Evolutionary conservation across 2,888 invertebrate species (phyloP), one percentile per base, ranked within the genome.

Genomic region (Diachrysia chrysitis): DNA sequence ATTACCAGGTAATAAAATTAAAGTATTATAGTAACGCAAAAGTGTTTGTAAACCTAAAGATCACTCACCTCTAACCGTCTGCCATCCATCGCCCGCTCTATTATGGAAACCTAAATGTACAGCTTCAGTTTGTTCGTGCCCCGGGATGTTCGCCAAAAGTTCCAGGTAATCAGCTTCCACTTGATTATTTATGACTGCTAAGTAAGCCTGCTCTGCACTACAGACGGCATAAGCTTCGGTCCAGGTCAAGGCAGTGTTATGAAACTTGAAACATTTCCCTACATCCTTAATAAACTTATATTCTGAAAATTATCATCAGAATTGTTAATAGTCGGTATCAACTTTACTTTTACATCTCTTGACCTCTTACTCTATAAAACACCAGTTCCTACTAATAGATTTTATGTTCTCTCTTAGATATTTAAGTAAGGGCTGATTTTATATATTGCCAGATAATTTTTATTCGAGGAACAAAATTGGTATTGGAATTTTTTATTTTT

Each of bases 261-360:
- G 93, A 58, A 92, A 88, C 69, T 93, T 94, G 81, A 92, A 93
- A 73, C 93, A 94, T 77, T 86, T 87, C 2, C 89, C 89, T 1
- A 71, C 6, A 1, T 53, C 35, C 9, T 81, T 79, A 55, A 87
- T 84, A 74, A 82, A 91, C 54, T 73, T 69, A 73, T 94, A 94
- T 66, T 82, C 93, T 93, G 84, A 29, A 87, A 85, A 51, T 69
- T 17, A 46, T 17, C 5, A 46, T 37, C 6, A 29, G 29, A 14
- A 37, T 12, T 37, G 14, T 14, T 14, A 48, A 16, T 12, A 25
- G n/a, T n/a, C n/a, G n/a, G n/a, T n/a, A n/a, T n/a, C n/a, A n/a
- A n/a, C n/a, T n/a, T n/a, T n/a, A n/a, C n/a, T n/a, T n/a, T n/a
- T n/a, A n/a, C n/a, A n/a, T n/a, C n/a, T n/a, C n/a, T n/a, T n/a